Evolutionary conservation across 2,113 vertebrate genomes (phyloP), one percentile per base, ranked within the genome.

Genomic region (Danionella cerebrum): DNA sequence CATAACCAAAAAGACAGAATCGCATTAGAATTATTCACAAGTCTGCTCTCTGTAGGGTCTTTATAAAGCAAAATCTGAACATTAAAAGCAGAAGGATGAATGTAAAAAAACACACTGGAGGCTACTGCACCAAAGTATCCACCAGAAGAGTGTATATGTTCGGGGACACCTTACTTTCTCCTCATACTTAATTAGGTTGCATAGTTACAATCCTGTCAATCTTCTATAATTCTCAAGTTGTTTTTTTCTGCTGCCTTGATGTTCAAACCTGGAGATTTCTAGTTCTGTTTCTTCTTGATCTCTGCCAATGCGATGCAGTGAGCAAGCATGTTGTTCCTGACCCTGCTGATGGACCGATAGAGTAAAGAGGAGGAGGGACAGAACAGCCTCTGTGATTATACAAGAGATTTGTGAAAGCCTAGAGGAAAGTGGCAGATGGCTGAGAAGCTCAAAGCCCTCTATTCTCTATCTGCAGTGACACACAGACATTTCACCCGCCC

Each of bases 341-440:
- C 45, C 25, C n/a, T 10, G n/a, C 1, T 41, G 12, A 27, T 38
- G 12, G 51, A 57, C 29, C 19, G 42, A 67, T 60, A 21, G 67
- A 29, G 29, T 42, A 29, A 47, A n/a, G 16, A 64, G 50, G 39
- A 57, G 50, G 35, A 48, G 42, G 38, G 39, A 44, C 44, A 31
- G 57, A 42, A 48, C 42, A 67, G 68, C 19, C 63, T 3, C 33
- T 42, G 62, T 68, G 64, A 74, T 69, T 69, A 65, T 41, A 21
- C 29, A 70, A 67, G 41, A 63, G 60, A 69, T 74, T 77, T 71
- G 45, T 71, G 45, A 65, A 69, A 68, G 41, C 53, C 64, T 41
- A 63, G 12, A 68, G 70, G 33, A 70, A 66, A 63, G 55, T 57
- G 70, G 48, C 71, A 73, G 75, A 77, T 77, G 71, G 67, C 75